Base-by-base conservation (phyloP, 2,113 vertebrate species). In the Meriones unguiculatus region DNA sequence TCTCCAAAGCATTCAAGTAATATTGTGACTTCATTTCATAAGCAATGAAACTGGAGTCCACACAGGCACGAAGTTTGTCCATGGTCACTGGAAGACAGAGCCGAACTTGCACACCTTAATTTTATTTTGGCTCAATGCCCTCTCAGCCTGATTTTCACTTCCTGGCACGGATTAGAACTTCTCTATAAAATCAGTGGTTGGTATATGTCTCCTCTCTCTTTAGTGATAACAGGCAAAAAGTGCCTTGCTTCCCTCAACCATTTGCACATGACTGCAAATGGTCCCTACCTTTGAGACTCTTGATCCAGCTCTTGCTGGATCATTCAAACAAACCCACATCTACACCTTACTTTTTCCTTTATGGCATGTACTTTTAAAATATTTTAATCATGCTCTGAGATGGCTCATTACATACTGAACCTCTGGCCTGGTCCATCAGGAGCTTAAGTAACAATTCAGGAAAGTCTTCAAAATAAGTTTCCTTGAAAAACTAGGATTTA, bases 21-120 rank as follows among this genome's bases (percentile, higher is more conserved):
- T 86, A 41, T n/a, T 91, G 62, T 73, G 89, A 64, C 7, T 88
- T 96, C 35, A 95, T 88, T 96, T 95, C 82, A 89, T 2, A 94
- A 87, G 32, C 15, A 82, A 67, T 75, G 50, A 90, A 90, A 87
- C 32, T 17, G 35, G 77, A 35, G 17, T 15, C 88, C 75, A 92
- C 52, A 82, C 28, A 93, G n/a, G n/a, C 80, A 92, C 95, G 65
- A 92, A 38, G 54, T 86, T 95, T 95, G 28, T 7, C 72, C 38
- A 57, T 3, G 73, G 2, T 94, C 52, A 54, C 32, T 28, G 38
- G 52, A 22, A 88, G 41, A 70, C 62, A 81, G 59, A 85, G 62
- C 70, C 76, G n/a, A 52, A 65, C 75, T 77, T 28, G 52, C 82
- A 88, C 11, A 28, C n/a, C 54, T 57, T 85, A n/a, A 69, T 64